These are phyloP conservation scores for Drosophila affinis DNA, from an alignment of 2,888 invertebrate species.

Conservation along the genomic window DNA sequence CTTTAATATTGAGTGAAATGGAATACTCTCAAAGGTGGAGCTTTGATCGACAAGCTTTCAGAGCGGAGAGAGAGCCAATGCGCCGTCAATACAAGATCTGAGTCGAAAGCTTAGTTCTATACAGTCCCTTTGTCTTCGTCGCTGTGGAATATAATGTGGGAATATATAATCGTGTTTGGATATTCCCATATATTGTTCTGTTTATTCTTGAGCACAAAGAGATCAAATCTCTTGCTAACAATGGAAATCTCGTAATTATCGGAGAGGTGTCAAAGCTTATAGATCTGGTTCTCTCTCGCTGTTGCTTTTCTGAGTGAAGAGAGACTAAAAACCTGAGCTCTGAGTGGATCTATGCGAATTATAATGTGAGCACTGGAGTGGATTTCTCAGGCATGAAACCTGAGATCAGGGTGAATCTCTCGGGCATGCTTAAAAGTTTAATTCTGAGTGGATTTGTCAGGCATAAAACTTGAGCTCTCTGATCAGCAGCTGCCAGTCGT, in stretches of 20 bases:
- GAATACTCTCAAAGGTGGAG: background rate
- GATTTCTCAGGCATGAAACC: conserved; percentile 25
- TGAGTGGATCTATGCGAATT: conserved; percentile 12
- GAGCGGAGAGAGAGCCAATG: background rate
- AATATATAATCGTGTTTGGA: background rate
- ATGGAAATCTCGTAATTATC: background rate
- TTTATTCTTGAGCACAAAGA: conserved; percentile 5
- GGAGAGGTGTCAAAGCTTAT: background rate
- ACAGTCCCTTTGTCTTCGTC: conserved; percentile 12
- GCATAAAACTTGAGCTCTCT: conserved; percentile 35
- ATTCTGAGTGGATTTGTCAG: conserved; percentile 4
- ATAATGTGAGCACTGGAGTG: conserved; percentile 25
- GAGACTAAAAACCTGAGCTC: conserved; percentile 11
- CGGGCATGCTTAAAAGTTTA: conserved; percentile 4
- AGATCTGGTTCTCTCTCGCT: conserved; percentile 8
- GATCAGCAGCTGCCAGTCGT: conserved; percentile 48
- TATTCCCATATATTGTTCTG: conserved; percentile 14
- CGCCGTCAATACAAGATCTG: background rate
- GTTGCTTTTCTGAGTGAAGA: background rate
- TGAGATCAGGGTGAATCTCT: background rate
- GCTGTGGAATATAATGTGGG: background rate
- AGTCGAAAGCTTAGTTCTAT: background rate
- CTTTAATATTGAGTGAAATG: background rate
- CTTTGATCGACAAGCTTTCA: background rate
- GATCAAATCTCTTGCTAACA: background rate